These are phyloP conservation scores for Thymelicus acteon DNA, from an alignment of 2,888 invertebrate species.

Conservation along the genomic window DNA sequence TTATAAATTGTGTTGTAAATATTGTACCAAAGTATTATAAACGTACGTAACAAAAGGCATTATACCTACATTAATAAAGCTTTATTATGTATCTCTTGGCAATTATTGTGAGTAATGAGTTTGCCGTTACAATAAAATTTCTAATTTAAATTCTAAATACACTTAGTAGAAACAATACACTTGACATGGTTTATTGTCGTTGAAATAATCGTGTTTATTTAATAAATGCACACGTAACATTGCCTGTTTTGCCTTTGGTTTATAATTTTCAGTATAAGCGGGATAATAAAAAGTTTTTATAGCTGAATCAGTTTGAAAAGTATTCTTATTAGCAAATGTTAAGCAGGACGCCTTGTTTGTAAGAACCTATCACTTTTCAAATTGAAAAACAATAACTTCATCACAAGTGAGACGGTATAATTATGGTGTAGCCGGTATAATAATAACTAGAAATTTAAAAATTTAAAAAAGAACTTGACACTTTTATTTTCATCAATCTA, in stretches of 20 bases:
- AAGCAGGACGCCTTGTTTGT: too few relatives aligned
- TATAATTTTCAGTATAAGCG: neutral
- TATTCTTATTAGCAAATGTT: too few relatives aligned
- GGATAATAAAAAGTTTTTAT: too few relatives aligned
- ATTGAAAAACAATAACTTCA: too few relatives aligned
- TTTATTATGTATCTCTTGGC: constrained; percentile 52
- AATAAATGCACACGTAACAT: neutral
- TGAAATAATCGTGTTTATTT: neutral
- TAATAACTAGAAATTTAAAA: too few relatives aligned
- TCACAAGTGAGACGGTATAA: too few relatives aligned
- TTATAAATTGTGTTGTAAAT: constrained; percentile 1
- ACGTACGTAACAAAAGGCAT: constrained; percentile 55
- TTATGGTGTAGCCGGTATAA: too few relatives aligned
- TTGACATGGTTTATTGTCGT: neutral
- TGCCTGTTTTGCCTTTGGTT: neutral
- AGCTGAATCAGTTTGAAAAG: too few relatives aligned
- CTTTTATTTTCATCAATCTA: too few relatives aligned
- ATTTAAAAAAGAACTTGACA: too few relatives aligned
- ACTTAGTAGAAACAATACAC: constrained; percentile 8
- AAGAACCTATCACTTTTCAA: too few relatives aligned
- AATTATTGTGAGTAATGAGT: constrained; percentile 24
- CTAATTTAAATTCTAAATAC: constrained; percentile 27
- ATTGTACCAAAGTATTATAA: constrained; percentile 56
- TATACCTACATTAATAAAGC: constrained; percentile 48
- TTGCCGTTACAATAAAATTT: constrained; percentile 27